A percentile compares a stretch with the other conserved stretches of the same genome.
Conservation (phyloP, 2,888 invertebrate genomes). For the Macaria notata region DNA sequence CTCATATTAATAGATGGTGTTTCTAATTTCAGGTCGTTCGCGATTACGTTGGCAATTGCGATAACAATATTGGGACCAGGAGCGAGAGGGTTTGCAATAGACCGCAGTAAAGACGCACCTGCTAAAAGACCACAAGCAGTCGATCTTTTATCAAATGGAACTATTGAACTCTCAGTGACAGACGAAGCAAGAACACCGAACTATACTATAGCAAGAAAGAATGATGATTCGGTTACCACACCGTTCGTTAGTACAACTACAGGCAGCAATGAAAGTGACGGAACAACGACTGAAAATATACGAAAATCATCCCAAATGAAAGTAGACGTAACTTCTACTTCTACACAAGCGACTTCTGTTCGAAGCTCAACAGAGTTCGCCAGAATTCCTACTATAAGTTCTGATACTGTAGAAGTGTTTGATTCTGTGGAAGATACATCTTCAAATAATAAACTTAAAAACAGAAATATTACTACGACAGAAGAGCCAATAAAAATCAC, state of each 20-base stretch:
- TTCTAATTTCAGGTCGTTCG: slow-evolving; percentile 61
- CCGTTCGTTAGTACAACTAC: slow-evolving; percentile 14
- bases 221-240: no score
- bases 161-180: slow-evolving; percentile 45
- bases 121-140: slow-evolving; percentile 12
- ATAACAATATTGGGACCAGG: slow-evolving; percentile 48
- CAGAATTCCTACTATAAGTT: slow-evolving; percentile 17
- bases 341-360: not conserved
- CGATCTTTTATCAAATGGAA: slow-evolving; percentile 49
- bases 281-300: not conserved
- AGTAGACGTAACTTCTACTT: slow-evolving; percentile 1
- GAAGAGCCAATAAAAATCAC: not conserved
- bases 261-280: slow-evolving; percentile 5
- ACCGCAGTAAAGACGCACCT: slow-evolving; percentile 28
- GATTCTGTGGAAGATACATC: slow-evolving; percentile 18
- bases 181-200: slow-evolving; percentile 40
- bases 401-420: slow-evolving; percentile 19
- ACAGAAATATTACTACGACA: not conserved
- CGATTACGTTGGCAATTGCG: slow-evolving; percentile 53
- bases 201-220: slow-evolving; percentile 27
- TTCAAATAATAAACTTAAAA: not conserved
- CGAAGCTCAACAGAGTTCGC: slow-evolving; percentile 11
- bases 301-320: not conserved
- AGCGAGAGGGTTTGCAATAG: slow-evolving; percentile 50
- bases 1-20: no score